Evolutionary conservation across 1,140 invertebrate genomes (phyloP).

Genomic region (Sycobia sp.): DNA sequence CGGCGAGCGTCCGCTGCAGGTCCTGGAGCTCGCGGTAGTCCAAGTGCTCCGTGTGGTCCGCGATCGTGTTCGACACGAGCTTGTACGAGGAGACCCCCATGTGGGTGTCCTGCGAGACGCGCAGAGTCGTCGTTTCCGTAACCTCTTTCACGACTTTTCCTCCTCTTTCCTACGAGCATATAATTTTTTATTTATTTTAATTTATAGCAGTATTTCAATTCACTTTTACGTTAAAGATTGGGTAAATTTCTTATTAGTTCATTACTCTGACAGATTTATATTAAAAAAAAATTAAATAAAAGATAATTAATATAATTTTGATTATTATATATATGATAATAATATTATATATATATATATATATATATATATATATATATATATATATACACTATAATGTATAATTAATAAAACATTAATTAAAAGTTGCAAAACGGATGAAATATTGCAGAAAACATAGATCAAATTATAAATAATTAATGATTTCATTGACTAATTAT

Average conservation of each 20-base stretch:
- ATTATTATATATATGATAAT: no score
- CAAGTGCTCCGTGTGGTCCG: slow-evolving; percentile 51
- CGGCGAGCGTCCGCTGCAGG: slow-evolving; percentile 22
- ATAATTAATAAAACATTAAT: no score
- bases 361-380: slow-evolving; percentile 9
- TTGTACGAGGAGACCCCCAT: slow-evolving; percentile 63
- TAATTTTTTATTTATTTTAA: no score
- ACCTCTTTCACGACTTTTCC: slow-evolving; percentile 63
- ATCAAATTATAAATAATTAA: no score
- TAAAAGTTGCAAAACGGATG: no score
- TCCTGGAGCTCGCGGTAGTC: slow-evolving; percentile 45
- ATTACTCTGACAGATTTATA: neutral
- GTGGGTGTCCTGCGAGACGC: slow-evolving; percentile 62
- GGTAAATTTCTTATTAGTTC: neutral
- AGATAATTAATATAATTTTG: no score
- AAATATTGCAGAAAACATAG: no score
- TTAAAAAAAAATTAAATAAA: neutral
- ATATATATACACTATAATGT: neutral
- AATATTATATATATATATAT: neutral
- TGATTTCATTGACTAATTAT: no score
- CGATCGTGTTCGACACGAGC: slow-evolving; percentile 59
- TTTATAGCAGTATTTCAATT: neutral
- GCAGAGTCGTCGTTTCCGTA: slow-evolving; percentile 64
- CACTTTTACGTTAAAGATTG: neutral
- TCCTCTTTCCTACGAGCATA: slow-evolving; percentile 50